phyloP scores from a whole-genome alignment of 2,113 vertebrate genomes.

The Rynchops niger region DNA sequence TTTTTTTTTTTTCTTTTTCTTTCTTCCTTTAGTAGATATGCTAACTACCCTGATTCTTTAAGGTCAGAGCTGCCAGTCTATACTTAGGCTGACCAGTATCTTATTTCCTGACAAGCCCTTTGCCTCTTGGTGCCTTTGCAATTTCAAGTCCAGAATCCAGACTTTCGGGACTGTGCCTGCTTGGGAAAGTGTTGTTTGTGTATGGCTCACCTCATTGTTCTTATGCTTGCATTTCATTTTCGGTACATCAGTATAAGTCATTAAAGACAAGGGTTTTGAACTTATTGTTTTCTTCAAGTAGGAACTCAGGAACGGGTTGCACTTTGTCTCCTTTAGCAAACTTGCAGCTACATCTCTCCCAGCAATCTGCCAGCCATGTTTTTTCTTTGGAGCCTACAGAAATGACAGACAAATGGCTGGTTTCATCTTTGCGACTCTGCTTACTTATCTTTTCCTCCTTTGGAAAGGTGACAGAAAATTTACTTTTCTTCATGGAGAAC shows the following conservation, averaged over 20 bases:
- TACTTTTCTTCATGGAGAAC: constrained; percentile 41
- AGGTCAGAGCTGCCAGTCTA: neutral
- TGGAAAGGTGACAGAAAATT: constrained; percentile 45
- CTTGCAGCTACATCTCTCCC: neutral
- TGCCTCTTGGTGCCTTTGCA: neutral
- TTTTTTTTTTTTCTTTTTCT: neutral
- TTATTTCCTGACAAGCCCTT: neutral
- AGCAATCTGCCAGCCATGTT: neutral
- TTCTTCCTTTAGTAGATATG: neutral
- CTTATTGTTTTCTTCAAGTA: neutral
- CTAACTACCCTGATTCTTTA: neutral
- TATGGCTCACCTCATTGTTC: neutral
- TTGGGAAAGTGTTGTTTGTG: neutral
- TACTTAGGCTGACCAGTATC: neutral
- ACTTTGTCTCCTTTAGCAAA: neutral
- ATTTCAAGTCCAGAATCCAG: neutral
- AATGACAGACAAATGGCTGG: constrained; percentile 31
- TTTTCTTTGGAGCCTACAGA: constrained; percentile 8
- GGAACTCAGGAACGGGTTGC: neutral
- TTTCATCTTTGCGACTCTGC: constrained; percentile 8
- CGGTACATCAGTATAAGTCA: neutral
- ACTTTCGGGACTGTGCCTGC: neutral
- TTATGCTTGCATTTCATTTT: neutral
- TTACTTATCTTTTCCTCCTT: constrained; percentile 13
- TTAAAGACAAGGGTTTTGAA: neutral